phyloP scores from a whole-genome alignment of 2,113 vertebrate species.

The Corvus moneduloides region DNA sequence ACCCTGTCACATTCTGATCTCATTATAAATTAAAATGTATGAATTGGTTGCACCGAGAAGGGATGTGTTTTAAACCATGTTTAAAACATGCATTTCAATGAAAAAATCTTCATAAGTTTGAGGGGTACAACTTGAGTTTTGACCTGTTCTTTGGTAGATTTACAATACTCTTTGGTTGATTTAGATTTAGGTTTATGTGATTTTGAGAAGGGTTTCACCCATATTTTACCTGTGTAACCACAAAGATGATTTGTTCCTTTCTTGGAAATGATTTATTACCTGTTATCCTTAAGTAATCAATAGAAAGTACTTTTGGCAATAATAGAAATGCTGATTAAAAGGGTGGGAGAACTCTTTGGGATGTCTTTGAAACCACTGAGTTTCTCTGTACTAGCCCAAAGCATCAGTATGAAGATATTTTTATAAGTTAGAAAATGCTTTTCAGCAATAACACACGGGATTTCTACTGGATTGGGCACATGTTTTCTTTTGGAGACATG shows the following conservation, averaged over 20 bases:
- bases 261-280: background rate
- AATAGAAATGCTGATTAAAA: background rate
- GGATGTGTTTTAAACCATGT: background rate
- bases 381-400: background rate
- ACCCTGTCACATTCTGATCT: background rate
- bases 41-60: background rate
- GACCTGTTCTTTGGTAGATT: background rate
- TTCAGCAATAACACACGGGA: background rate
- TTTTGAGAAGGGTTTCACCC: background rate
- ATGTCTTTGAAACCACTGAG: background rate
- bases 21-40: background rate
- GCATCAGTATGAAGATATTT: background rate
- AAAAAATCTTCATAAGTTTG: background rate
- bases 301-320: background rate
- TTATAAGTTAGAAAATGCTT: background rate
- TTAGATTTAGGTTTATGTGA: background rate
- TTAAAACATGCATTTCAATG: background rate
- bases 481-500: background rate
- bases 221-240: background rate
- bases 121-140: background rate
- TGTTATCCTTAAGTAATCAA: background rate
- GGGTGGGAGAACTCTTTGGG: background rate
- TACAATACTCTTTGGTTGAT: fast-evolving
- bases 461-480: background rate
- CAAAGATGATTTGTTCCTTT: background rate